Conservation (phyloP, 2,797 vertebrate species). For the Pithecia hirsuta region DNA sequence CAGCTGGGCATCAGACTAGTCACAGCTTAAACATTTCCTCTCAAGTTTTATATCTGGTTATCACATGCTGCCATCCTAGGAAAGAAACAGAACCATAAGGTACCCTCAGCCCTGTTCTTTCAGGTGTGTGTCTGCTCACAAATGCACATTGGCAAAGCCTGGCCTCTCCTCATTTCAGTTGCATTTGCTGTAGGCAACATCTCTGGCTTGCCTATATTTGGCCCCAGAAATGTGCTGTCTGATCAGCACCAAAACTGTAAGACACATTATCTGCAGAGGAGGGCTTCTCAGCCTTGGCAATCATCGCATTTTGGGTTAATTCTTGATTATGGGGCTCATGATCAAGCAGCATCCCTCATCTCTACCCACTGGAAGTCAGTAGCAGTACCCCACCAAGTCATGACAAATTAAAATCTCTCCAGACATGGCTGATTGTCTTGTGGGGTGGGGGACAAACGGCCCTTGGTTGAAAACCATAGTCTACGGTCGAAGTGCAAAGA, state of each 20-base stretch:
- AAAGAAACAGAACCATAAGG: background rate
- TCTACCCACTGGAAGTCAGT: background rate
- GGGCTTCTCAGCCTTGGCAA: background rate
- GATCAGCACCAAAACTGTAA: background rate
- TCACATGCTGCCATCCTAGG: background rate
- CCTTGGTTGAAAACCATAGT: background rate
- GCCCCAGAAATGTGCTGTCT: background rate
- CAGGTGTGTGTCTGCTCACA: no score
- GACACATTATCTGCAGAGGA: background rate
- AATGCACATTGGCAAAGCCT: background rate
- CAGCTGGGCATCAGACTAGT: background rate
- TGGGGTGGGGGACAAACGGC: rapidly evolving
- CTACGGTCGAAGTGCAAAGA: rapidly evolving
- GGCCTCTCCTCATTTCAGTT: background rate
- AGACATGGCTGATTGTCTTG: background rate
- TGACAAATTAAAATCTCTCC: background rate
- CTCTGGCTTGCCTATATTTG: background rate
- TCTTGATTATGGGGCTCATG: background rate
- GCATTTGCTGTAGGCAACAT: background rate
- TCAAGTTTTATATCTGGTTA: background rate
- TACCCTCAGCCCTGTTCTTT: background rate
- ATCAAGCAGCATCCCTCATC: background rate
- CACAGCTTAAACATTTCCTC: background rate
- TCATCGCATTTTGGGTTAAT: background rate
- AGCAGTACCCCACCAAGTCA: background rate